These are phyloP conservation scores for Aphaenogaster floridana DNA, from an alignment of 1,140 invertebrate species.

Conservation along the genomic window DNA sequence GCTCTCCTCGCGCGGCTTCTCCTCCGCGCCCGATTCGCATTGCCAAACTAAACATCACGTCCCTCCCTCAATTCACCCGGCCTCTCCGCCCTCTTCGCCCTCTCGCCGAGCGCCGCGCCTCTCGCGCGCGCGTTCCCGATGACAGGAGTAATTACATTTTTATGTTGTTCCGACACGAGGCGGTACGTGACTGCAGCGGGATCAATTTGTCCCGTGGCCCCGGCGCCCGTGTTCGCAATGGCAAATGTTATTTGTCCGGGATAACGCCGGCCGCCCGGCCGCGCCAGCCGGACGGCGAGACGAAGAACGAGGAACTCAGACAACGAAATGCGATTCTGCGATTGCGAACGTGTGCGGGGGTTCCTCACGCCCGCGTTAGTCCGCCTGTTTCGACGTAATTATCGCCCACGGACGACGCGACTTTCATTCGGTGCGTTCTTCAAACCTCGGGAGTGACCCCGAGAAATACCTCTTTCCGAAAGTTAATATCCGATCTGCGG, in stretches of 20 bases:
- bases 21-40: conserved; percentile 53
- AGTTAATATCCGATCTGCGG: not conserved
- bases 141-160: conserved; percentile 80
- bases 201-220: conserved; percentile 77
- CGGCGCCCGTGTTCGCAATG: conserved; percentile 76
- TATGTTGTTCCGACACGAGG: conserved; percentile 77
- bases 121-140: conserved; percentile 71
- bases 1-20: conserved; percentile 2
- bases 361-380: conserved; percentile 35
- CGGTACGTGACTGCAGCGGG: conserved; percentile 76
- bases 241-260: conserved; percentile 78
- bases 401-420: conserved; percentile 38
- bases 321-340: conserved; percentile 68
- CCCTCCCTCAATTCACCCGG: conserved; percentile 66
- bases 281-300: conserved; percentile 24
- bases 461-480: not conserved
- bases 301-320: conserved; percentile 62
- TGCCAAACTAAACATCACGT: conserved; percentile 77
- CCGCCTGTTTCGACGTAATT: conserved; percentile 38
- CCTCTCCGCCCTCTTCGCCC: not conserved
- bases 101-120: not conserved
- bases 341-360: conserved; percentile 54
- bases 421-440: not conserved
- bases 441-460: not conserved
- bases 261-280: conserved; percentile 64